A percentile compares a stretch with the other conserved stretches of the same genome.
These are phyloP conservation scores for Epizoanthus illoricatus DNA, from an alignment of 92 coral and sea anemone species.

Conservation along the genomic window DNA sequence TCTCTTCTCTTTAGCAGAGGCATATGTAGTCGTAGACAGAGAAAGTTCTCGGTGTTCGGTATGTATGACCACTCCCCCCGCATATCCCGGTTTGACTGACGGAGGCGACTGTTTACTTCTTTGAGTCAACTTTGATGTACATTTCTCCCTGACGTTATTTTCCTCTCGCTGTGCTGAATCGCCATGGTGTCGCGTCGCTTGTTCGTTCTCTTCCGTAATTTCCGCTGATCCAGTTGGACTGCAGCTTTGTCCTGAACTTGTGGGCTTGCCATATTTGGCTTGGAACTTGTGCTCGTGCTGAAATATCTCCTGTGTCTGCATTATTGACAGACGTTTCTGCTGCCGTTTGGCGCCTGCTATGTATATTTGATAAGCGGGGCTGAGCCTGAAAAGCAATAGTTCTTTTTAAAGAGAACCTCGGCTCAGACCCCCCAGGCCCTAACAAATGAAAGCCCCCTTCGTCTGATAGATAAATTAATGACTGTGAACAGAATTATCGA, in stretches of 20 bases:
- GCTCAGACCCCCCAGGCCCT: too few species aligned
- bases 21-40: neutral
- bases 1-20: constrained; percentile 13
- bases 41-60: constrained; percentile 28
- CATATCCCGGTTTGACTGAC: constrained; percentile 23
- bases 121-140: constrained; percentile 20
- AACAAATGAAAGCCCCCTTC: too few species aligned
- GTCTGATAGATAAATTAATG: too few species aligned
- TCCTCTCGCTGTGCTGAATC: constrained; percentile 2
- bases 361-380: constrained; percentile 60
- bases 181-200: constrained; percentile 3
- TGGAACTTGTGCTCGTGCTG: constrained; percentile 75
- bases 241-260: constrained; percentile 11
- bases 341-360: constrained; percentile 71
- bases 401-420: too few species aligned
- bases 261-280: constrained; percentile 65
- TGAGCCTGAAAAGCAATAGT: constrained; percentile 49
- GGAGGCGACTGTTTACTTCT: constrained; percentile 25
- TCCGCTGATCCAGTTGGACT: neutral
- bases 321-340: constrained; percentile 75
- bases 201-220: constrained; percentile 1
- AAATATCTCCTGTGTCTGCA: constrained; percentile 83
- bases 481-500: too few species aligned
- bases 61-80: constrained; percentile 23
- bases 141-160: neutral